phyloP scores from a whole-genome alignment of 2,113 vertebrate species.

The Semnornis frantzii region DNA sequence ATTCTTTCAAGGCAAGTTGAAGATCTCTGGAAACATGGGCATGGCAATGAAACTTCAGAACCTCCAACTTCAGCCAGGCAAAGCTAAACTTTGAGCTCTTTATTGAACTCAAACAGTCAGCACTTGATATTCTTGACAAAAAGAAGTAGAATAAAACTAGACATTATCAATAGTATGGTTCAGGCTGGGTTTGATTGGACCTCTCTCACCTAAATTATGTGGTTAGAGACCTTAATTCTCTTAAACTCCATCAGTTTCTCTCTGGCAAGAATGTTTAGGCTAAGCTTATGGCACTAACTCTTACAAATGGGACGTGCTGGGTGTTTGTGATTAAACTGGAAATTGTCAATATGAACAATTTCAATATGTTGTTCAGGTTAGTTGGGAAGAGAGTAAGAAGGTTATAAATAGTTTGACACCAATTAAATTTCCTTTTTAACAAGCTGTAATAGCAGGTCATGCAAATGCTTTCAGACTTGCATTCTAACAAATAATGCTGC shows the following conservation, averaged over 20 bases:
- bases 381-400: not conserved
- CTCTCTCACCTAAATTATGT: constrained; percentile 47
- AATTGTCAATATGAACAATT: not conserved
- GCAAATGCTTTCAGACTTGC: constrained; percentile 9
- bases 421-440: constrained; percentile 21
- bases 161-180: not conserved
- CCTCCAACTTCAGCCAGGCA: constrained; percentile 85
- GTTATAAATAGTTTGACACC: not conserved
- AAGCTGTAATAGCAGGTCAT: not conserved
- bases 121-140: constrained; percentile 26
- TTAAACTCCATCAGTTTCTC: constrained; percentile 33
- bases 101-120: constrained; percentile 8
- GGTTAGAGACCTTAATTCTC: constrained; percentile 41
- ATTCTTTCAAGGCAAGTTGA: constrained; percentile 94
- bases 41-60: constrained; percentile 95
- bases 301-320: constrained; percentile 34
- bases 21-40: constrained; percentile 91
- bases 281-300: constrained; percentile 53
- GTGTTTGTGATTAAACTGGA: no score
- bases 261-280: constrained; percentile 38
- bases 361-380: not conserved
- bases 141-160: constrained; percentile 50
- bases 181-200: constrained; percentile 20
- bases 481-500: constrained; percentile 14
- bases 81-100: constrained; percentile 89